Evolutionary conservation across 2,113 vertebrate species (phyloP).

Genomic region (Lutjanus erythropterus): DNA sequence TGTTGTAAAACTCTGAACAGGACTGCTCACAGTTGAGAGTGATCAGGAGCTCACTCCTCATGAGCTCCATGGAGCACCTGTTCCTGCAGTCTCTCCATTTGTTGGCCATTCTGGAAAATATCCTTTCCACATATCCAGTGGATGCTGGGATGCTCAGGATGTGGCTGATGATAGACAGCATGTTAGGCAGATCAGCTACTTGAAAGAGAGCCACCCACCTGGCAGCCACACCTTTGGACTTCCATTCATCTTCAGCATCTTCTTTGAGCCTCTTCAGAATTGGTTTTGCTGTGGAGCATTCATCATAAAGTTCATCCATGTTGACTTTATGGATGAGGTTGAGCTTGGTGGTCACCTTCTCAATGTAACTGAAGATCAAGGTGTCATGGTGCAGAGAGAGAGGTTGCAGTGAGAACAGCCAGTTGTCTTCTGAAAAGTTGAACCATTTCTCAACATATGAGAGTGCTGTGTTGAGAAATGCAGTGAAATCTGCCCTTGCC

Average conservation of each 20-base stretch:
- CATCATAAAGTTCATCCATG: constrained; percentile 46
- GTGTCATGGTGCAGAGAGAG: constrained; percentile 46
- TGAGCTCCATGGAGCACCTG: constrained; percentile 36
- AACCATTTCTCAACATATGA: constrained; percentile 54
- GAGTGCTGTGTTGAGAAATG: constrained; percentile 46
- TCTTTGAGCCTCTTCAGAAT: constrained; percentile 37
- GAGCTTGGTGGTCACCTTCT: constrained; percentile 20
- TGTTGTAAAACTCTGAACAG: background rate
- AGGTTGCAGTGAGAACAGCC: constrained; percentile 49
- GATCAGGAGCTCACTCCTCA: constrained; percentile 19
- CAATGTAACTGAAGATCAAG: constrained; percentile 5
- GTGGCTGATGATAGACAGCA: constrained; percentile 47
- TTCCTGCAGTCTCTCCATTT: constrained; percentile 47
- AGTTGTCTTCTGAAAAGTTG: constrained; percentile 44
- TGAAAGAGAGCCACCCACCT: constrained; percentile 48
- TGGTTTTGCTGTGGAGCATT: constrained; percentile 40
- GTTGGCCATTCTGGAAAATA: constrained; percentile 35
- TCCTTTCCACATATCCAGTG: constrained; percentile 54
- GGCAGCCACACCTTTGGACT: constrained; percentile 45
- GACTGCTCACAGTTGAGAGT: constrained; percentile 1
- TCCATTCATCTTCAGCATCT: constrained; percentile 42
- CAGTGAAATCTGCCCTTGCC: constrained; percentile 31
- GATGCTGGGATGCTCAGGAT: constrained; percentile 56
- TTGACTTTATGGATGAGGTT: constrained; percentile 12
- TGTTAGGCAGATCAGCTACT: constrained; percentile 41